phyloP scores from a whole-genome alignment of 1,140 invertebrate species.

The Tenebrio molitor region DNA sequence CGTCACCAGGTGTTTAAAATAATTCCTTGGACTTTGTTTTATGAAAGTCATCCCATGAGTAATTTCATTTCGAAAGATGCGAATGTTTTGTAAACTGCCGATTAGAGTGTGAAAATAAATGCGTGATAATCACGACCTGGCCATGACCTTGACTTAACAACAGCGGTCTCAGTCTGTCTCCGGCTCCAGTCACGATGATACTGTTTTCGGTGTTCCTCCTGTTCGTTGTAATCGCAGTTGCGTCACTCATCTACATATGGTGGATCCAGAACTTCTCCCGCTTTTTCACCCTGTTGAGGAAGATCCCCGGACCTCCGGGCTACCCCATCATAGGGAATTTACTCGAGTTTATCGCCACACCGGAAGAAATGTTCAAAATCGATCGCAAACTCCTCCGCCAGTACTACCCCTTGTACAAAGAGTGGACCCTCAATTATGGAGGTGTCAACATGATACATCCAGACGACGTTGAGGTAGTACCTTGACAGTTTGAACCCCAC shows the following conservation, averaged over 20 bases:
- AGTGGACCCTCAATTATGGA: not conserved
- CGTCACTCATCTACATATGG: not conserved
- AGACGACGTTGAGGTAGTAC: conserved; percentile 32
- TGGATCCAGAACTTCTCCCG: conserved; percentile 11
- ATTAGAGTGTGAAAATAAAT: no score
- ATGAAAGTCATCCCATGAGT: no score
- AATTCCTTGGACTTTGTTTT: no score
- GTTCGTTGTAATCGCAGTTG: not conserved
- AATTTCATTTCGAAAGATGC: not conserved
- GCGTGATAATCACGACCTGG: no score
- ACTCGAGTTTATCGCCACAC: not conserved
- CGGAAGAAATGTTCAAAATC: not conserved
- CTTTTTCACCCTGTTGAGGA: not conserved
- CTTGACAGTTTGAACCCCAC: not conserved
- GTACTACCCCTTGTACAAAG: conserved; percentile 15
- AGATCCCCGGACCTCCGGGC: conserved; percentile 7
- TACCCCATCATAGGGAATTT: conserved; percentile 14
- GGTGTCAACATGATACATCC: conserved; percentile 14
- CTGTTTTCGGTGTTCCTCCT: not conserved
- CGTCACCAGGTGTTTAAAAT: no score
- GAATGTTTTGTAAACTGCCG: no score
- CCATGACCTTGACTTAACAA: conserved; percentile 4
- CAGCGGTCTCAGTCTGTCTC: no score
- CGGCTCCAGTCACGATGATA: not conserved
- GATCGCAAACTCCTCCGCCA: not conserved